phyloP scores from a whole-genome alignment of 2,113 vertebrate species.

The Beaufortia kweichowensis region DNA sequence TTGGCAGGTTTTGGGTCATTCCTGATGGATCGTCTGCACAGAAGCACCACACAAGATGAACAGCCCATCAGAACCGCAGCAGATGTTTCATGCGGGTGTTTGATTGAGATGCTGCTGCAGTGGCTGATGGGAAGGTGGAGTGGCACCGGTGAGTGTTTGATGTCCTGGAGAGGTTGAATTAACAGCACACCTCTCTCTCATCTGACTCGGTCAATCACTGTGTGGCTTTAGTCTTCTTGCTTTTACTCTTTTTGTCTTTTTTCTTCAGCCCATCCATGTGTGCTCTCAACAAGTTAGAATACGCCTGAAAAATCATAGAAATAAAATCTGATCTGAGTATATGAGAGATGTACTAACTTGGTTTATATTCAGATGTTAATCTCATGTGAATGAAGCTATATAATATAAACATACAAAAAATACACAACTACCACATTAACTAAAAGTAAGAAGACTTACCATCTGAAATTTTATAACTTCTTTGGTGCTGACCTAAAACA shows the following conservation, averaged over 20 bases:
- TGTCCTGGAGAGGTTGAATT: conserved; percentile 35
- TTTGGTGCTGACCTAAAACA: conserved; percentile 90
- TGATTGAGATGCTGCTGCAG: not conserved
- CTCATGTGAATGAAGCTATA: too few species aligned
- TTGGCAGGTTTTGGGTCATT: not conserved
- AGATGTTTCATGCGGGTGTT: conserved; percentile 2
- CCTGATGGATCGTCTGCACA: not conserved
- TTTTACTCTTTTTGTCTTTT: conserved; percentile 98
- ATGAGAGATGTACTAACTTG: not conserved
- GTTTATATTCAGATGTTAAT: too few species aligned
- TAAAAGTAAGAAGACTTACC: conserved; percentile 75
- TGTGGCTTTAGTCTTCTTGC: conserved; percentile 95
- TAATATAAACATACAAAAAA: too few species aligned
- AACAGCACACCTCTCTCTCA: conserved; percentile 29
- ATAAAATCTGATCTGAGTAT: not conserved
- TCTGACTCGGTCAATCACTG: conserved; percentile 77
- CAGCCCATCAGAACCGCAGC: not conserved
- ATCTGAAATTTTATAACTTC: conserved; percentile 99
- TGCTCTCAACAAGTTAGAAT: conserved; percentile 94
- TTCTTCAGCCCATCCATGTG: conserved; percentile 99
- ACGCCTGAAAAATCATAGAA: conserved; percentile 78
- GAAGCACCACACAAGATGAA: not conserved
- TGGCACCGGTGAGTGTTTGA: conserved; percentile 29
- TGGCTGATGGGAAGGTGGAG: conserved; percentile 16
- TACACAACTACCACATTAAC: not conserved